Percentiles rank a stretch among this genome's conserved stretches.
Evolutionary conservation across 2,888 invertebrate species (phyloP).

Genomic region (Carpatolechia fugitivella): DNA sequence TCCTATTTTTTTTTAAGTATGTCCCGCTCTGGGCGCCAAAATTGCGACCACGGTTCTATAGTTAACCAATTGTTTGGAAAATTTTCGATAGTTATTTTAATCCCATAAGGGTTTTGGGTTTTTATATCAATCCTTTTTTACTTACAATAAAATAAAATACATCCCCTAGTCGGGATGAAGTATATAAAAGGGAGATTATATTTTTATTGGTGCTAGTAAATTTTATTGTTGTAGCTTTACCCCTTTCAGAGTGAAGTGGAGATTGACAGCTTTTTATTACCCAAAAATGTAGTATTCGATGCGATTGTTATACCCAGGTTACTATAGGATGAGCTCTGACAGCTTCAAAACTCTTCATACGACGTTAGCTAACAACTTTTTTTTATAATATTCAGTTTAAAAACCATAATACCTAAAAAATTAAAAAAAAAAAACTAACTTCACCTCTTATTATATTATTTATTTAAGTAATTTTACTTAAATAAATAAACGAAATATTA

Average conservation of each 20-base stretch:
- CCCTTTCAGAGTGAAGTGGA: background rate
- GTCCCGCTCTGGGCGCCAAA: slow-evolving; percentile 7
- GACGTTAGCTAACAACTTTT: no score
- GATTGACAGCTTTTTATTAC: background rate
- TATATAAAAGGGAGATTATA: slow-evolving; percentile 18
- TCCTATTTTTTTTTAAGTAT: background rate
- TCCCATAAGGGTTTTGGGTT: slow-evolving; percentile 5
- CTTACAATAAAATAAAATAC: background rate
- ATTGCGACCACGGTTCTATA: background rate
- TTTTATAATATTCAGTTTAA: no score
- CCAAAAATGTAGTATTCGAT: background rate
- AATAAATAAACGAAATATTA: no score
- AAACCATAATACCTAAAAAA: no score
- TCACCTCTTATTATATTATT: no score
- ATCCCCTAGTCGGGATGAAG: background rate
- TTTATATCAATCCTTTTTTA: background rate
- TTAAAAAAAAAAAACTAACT: no score
- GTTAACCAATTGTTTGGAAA: slow-evolving; percentile 11
- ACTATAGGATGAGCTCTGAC: no score
- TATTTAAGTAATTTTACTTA: no score
- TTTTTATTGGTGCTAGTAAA: background rate
- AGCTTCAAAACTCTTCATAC: no score
- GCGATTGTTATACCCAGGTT: no score
- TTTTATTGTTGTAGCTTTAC: background rate
- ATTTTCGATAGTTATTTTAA: slow-evolving; percentile 5